Conservation (phyloP, 2,888 invertebrate species). For the Kuschelorhynchus macadamiae region DNA sequence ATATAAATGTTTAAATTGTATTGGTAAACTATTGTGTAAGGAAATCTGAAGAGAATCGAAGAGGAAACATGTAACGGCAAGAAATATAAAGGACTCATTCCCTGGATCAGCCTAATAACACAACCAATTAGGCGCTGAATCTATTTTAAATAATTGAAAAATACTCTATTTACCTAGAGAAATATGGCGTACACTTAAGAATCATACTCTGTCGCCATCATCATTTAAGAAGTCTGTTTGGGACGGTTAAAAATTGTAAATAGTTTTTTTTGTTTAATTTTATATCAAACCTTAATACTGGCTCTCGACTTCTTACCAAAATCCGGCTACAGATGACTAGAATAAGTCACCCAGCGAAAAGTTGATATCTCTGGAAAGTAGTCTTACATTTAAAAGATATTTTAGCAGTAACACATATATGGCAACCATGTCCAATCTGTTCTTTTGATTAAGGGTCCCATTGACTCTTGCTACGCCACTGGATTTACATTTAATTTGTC, state of each 20-base stretch:
- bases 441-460: too few relatives aligned
- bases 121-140: slow-evolving; percentile 27
- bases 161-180: slow-evolving; percentile 33
- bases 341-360: slow-evolving; percentile 64
- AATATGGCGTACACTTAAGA: slow-evolving; percentile 63
- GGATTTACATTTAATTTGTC: too few relatives aligned
- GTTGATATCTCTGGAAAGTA: slow-evolving; percentile 19
- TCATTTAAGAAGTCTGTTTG: slow-evolving; percentile 60
- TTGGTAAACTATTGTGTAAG: background rate
- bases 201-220: slow-evolving; percentile 61
- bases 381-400: too few relatives aligned
- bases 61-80: slow-evolving; percentile 64
- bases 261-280: slow-evolving; percentile 58
- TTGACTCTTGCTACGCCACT: too few relatives aligned
- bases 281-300: slow-evolving; percentile 62
- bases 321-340: slow-evolving; percentile 66
- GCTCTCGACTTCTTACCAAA: slow-evolving; percentile 65
- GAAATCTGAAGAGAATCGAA: slow-evolving; percentile 40
- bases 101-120: slow-evolving; percentile 19
- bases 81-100: slow-evolving; percentile 51
- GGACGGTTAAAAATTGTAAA: slow-evolving; percentile 46
- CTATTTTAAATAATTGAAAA: slow-evolving; percentile 21
- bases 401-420: slow-evolving; percentile 4
- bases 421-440: too few relatives aligned
- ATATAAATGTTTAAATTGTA: slow-evolving; percentile 13